These are phyloP conservation scores for Vanessa cardui DNA, from an alignment of 2,888 invertebrate genomes.

Conservation along the genomic window DNA sequence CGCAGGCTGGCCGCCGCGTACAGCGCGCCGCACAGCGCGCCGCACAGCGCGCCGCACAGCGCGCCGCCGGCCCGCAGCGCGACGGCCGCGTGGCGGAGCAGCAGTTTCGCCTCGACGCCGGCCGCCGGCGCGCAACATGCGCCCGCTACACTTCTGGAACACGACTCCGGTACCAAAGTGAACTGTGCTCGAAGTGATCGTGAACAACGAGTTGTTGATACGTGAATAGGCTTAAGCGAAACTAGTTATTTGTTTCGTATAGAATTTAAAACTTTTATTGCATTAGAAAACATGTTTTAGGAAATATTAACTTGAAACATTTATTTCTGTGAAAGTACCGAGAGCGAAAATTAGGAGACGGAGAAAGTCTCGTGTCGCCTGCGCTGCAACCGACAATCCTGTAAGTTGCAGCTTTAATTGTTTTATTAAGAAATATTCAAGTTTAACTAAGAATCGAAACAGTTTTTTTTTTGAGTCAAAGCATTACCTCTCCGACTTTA, in stretches of 20 bases:
- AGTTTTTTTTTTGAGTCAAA: too few species aligned
- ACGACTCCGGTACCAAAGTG: conserved; percentile 8
- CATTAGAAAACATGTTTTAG: background rate
- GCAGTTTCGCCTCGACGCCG: background rate
- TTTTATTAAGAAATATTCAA: too few species aligned
- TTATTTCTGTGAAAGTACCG: conserved; percentile 1
- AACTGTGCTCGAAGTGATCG: conserved; percentile 11
- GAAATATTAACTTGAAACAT: background rate
- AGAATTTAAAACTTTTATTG: background rate
- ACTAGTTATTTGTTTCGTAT: background rate
- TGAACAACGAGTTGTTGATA: background rate
- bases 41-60: conserved; percentile 9
- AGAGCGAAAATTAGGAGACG: conserved; percentile 10
- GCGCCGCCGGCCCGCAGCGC: background rate
- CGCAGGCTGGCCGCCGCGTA: conserved; percentile 11
- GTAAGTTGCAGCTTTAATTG: background rate
- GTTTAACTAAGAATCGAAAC: too few species aligned
- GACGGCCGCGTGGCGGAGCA: background rate
- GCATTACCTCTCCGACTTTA: too few species aligned
- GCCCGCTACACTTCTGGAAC: background rate
- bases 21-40: conserved; percentile 12
- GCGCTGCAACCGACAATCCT: background rate
- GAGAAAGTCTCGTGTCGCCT: background rate
- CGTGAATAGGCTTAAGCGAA: background rate
- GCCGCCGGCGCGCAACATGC: background rate